Percentiles rank a stretch among this genome's conserved stretches.
Conservation (phyloP, 2,888 invertebrate genomes). For the Pristionchus japonicus region DNA sequence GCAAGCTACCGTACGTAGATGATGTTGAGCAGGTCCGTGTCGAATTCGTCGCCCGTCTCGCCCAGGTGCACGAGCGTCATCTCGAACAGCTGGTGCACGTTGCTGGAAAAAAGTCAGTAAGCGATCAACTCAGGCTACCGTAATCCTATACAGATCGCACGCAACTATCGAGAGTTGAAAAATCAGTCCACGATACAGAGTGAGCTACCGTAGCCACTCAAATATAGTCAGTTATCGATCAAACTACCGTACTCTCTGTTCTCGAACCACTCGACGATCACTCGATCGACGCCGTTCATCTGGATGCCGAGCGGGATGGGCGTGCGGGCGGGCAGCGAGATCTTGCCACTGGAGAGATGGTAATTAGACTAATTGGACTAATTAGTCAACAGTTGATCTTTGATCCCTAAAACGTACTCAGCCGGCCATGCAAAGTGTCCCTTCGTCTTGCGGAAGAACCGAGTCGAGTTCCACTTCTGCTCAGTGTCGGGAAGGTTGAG, state of each 20-base stretch:
- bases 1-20: conserved; percentile 9
- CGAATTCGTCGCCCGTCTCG: conserved; percentile 36
- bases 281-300: conserved; percentile 45
- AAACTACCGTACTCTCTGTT: neutral
- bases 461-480: conserved; percentile 56
- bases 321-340: neutral
- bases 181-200: too few relatives aligned
- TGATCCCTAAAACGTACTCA: neutral
- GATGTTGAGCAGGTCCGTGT: conserved; percentile 12
- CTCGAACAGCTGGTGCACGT: conserved; percentile 47
- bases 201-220: neutral
- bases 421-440: conserved; percentile 55
- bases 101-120: too few relatives aligned
- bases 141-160: too few relatives aligned
- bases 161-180: too few relatives aligned
- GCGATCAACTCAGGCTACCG: too few relatives aligned
- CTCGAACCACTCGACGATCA: conserved; percentile 50
- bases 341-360: neutral
- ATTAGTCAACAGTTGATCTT: neutral
- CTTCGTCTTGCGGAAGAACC: conserved; percentile 53
- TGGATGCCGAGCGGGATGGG: neutral
- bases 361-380: neutral
- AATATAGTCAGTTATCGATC: too few relatives aligned
- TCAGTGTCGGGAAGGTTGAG: conserved; percentile 55
- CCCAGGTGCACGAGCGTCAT: conserved; percentile 29